A percentile compares a stretch with the other conserved stretches of the same genome.
Evolutionary conservation across 1,140 invertebrate genomes (phyloP).

Genomic region (Sarcophaga peregrina): DNA sequence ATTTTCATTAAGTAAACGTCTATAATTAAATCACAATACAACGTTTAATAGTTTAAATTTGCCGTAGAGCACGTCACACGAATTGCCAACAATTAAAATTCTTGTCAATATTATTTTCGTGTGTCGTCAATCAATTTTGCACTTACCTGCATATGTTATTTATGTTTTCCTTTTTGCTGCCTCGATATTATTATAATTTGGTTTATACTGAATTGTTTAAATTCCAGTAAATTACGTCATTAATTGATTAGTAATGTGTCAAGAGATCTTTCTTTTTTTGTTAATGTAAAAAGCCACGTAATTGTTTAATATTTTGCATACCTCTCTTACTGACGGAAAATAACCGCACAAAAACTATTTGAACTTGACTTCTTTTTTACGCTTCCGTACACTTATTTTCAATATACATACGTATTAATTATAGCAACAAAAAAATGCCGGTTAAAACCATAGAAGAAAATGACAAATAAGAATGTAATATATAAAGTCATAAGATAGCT

Average conservation of each 20-base stretch:
- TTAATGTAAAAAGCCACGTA: background rate
- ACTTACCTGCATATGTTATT: too few species aligned
- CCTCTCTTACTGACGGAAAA: background rate
- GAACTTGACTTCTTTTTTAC: slow-evolving; percentile 47
- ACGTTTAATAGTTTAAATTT: too few species aligned
- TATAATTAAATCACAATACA: too few species aligned
- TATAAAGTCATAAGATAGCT: background rate
- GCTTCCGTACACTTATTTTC: slow-evolving; percentile 35
- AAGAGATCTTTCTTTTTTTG: background rate
- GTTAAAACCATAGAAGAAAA: background rate
- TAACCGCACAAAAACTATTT: slow-evolving; percentile 28
- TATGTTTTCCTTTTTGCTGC: too few species aligned
- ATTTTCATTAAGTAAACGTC: too few species aligned
- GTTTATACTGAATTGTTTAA: background rate
- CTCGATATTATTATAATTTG: too few species aligned
- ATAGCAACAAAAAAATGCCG: slow-evolving; percentile 28
- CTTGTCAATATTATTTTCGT: too few species aligned
- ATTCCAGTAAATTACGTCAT: background rate
- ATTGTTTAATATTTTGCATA: slow-evolving; percentile 12
- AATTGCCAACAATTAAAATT: too few species aligned
- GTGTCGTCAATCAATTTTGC: too few species aligned
- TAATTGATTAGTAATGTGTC: background rate
- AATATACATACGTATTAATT: slow-evolving; percentile 29
- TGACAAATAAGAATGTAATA: background rate
- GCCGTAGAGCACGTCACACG: too few species aligned